Evolutionary conservation across 2,888 invertebrate genomes (phyloP).

Genomic region (Zonitis immaculata): DNA sequence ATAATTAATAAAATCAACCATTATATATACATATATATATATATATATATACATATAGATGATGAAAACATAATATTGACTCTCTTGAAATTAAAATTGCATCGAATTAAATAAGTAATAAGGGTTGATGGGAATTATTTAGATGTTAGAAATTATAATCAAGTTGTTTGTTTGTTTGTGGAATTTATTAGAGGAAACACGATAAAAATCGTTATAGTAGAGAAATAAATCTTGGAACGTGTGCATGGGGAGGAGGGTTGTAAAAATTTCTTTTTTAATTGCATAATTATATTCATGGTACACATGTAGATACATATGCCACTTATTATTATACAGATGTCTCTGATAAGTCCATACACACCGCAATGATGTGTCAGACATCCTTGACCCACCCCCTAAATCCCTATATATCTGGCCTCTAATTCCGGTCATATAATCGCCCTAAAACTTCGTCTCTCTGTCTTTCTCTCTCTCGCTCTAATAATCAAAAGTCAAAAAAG

Average conservation of each 20-base stretch:
- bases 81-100: neutral
- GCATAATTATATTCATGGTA: too few species aligned
- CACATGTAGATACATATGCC: neutral
- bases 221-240: neutral
- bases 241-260: too few species aligned
- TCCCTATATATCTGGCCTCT: too few species aligned
- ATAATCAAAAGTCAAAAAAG: neutral
- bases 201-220: neutral
- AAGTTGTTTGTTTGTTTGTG: neutral
- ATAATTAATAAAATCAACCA: neutral
- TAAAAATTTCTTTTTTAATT: slow-evolving; percentile 3
- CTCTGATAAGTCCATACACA: neutral
- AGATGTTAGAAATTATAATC: neutral
- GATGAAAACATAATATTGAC: neutral
- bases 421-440: too few species aligned
- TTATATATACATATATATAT: too few species aligned
- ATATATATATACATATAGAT: too few species aligned
- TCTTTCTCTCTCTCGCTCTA: too few species aligned
- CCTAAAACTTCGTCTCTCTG: too few species aligned
- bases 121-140: too few species aligned
- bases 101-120: too few species aligned
- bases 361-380: neutral
- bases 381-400: neutral
- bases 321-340: neutral
- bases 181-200: too few species aligned